Evolutionary conservation across 2,888 invertebrate species (phyloP).

Genomic region (Drosophila meridiana): DNA sequence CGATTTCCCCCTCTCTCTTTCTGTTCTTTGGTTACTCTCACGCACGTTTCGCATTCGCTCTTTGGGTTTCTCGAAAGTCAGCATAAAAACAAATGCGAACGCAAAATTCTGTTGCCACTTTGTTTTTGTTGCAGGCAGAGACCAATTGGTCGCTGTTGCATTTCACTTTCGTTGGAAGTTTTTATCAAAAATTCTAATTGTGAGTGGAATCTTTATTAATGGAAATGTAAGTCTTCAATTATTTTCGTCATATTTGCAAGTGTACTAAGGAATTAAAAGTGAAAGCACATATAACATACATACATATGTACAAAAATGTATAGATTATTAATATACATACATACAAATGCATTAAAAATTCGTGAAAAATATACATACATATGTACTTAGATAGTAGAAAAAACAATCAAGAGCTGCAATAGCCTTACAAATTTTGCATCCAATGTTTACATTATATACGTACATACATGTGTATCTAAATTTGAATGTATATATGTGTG

Average conservation of each 20-base stretch:
- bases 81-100: conserved; percentile 49
- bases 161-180: conserved; percentile 47
- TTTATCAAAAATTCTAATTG: conserved; percentile 21
- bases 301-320: not conserved
- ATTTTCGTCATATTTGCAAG: not conserved
- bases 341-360: too few relatives aligned
- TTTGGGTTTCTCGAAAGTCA: conserved; percentile 24
- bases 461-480: not conserved
- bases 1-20: conserved; percentile 23
- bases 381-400: too few relatives aligned
- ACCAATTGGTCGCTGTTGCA: conserved; percentile 31
- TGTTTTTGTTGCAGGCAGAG: conserved; percentile 21
- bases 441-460: not conserved
- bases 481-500: not conserved
- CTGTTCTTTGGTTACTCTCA: not conserved
- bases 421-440: too few relatives aligned
- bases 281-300: not conserved
- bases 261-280: not conserved
- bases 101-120: conserved; percentile 29
- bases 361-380: not conserved
- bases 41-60: conserved; percentile 15
- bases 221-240: not conserved
- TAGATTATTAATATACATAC: not conserved
- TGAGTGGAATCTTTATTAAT: conserved; percentile 19
- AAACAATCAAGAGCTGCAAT: not conserved